phyloP scores from a whole-genome alignment of 2,797 vertebrate species.

The Gouania willdenowi region DNA sequence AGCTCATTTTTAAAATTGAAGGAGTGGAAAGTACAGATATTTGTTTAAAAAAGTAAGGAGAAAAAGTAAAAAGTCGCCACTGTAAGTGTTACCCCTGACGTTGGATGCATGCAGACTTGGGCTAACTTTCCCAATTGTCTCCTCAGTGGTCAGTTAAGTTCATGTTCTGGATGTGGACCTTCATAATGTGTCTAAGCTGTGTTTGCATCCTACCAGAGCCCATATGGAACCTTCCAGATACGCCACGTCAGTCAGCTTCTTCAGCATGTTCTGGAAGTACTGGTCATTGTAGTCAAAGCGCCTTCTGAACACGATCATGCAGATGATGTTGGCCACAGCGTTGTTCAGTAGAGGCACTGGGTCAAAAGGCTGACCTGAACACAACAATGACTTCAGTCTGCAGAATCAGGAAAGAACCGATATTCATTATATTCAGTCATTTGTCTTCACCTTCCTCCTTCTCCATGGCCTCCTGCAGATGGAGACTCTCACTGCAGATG shows the following conservation, averaged over 20 bases:
- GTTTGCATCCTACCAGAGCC: slow-evolving; percentile 58
- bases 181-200: background rate
- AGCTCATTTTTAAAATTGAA: too few species aligned
- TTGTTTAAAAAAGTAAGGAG: too few species aligned
- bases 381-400: background rate
- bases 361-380: slow-evolving; percentile 64
- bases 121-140: too few species aligned
- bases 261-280: slow-evolving; percentile 66
- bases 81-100: too few species aligned
- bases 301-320: slow-evolving; percentile 72
- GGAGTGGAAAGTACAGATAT: too few species aligned
- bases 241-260: slow-evolving; percentile 54
- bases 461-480: slow-evolving; percentile 65
- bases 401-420: background rate
- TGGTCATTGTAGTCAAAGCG: slow-evolving; percentile 69
- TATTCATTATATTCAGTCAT: too few species aligned
- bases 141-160: too few species aligned
- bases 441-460: slow-evolving; percentile 58
- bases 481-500: slow-evolving; percentile 62
- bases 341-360: slow-evolving; percentile 64
- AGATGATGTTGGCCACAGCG: slow-evolving; percentile 76
- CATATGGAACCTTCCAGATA: slow-evolving; percentile 72
- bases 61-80: too few species aligned
- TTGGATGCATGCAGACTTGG: too few species aligned
- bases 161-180: too few species aligned